Base-by-base conservation (phyloP, 2,797 vertebrate species). In the Leptodactylus fallax region DNA sequence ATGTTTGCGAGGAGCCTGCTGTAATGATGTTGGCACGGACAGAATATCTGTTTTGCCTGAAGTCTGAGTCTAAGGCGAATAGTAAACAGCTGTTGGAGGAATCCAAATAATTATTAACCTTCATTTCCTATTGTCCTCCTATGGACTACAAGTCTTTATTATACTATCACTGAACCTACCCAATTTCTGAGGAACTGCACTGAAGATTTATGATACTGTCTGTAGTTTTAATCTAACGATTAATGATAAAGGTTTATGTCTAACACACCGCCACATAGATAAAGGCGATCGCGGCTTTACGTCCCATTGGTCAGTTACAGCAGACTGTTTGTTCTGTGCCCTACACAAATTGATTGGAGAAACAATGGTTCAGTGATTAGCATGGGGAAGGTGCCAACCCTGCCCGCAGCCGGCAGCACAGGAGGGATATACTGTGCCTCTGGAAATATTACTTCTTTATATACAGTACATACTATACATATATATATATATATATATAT, bases 11-110 rank as follows among this genome's bases (percentile, higher is more conserved):
- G 67, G 47, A 83, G 63, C 65, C 13, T 69, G 63, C 51, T 69
- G 3, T 49, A 12, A 72, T 72, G 45, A 27, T 49, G 55, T 23
- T 85, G 69, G 71, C 83, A 85, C 71, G n/a, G 45, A 51, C n/a
- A 49, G 13, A 76, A 61, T 16, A 85, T 61, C 71, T 76, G 83
- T 61, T 85, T 84, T 85, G 71, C 83, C 83, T 85, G 83, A 61
- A 85, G 83, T 85, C 69, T 76, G 56, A 47, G 53, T 55, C 14
- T 45, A 49, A n/a, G 19, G 27, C 25, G 21, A 61, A 76, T 61
- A 27, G 55, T 49, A 76, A 85, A 61, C 83, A 85, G 71, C 19
- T 85, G 12, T 47, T 49, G 36, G 16, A 49, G 45, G 11, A 61
- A 76, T 76, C 69, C 14, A 85, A 51, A 76, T 76, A 76, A 85